These are phyloP conservation scores for Ectropis crepuscularia DNA, from an alignment of 2,888 invertebrate species.

Conservation along the genomic window DNA sequence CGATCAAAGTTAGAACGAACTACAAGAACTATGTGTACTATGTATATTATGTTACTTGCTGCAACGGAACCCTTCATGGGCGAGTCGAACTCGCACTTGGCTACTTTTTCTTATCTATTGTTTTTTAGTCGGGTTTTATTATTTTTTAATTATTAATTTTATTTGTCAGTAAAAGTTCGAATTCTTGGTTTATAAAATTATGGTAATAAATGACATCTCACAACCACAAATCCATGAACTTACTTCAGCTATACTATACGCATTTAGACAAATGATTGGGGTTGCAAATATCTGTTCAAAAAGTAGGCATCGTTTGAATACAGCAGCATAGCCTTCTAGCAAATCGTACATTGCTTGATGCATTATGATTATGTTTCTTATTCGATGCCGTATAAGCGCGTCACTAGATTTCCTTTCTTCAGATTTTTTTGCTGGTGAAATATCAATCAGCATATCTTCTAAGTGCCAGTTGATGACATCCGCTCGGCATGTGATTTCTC, in stretches of 20 bases:
- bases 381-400: not conserved
- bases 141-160: too few species aligned
- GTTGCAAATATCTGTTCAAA: not conserved
- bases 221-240: not conserved
- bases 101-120: too few species aligned
- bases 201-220: not conserved
- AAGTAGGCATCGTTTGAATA: slow-evolving; percentile 5
- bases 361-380: slow-evolving; percentile 3
- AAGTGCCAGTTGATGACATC: slow-evolving; percentile 7
- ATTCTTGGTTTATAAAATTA: too few species aligned
- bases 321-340: not conserved
- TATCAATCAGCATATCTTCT: slow-evolving; percentile 5
- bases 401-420: not conserved
- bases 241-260: slow-evolving; percentile 3
- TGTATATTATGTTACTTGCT: too few species aligned
- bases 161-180: too few species aligned
- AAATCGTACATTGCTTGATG: not conserved
- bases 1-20: too few species aligned
- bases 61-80: too few species aligned
- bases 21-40: too few species aligned
- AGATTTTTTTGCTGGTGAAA: not conserved
- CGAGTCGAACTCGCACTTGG: too few species aligned
- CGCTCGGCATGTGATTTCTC: slow-evolving; percentile 3
- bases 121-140: too few species aligned
- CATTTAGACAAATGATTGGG: not conserved